phyloP scores from a whole-genome alignment of 2,797 vertebrate genomes.

The Leptatherina wallacei region DNA sequence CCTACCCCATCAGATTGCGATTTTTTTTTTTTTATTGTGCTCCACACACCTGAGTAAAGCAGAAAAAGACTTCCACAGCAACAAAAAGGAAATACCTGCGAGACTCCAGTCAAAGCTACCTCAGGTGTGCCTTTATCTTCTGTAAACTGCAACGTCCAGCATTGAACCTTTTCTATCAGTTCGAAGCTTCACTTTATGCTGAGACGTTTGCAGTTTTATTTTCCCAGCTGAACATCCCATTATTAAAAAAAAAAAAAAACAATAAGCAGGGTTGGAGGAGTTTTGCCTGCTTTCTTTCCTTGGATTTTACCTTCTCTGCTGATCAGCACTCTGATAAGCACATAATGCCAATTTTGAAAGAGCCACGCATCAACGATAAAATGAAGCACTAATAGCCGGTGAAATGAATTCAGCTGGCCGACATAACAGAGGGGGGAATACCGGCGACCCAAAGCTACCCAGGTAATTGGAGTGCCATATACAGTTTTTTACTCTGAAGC shows the following conservation, averaged over 20 bases:
- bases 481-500: constrained; percentile 65
- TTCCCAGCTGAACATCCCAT: constrained; percentile 5
- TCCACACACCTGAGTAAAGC: constrained; percentile 16
- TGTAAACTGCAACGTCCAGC: constrained; percentile 1
- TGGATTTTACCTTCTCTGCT: constrained; percentile 22
- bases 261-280: neutral
- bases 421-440: constrained; percentile 73
- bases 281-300: constrained; percentile 4
- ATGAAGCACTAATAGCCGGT: constrained; percentile 69
- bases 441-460: constrained; percentile 70
- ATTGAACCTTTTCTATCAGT: constrained; percentile 28
- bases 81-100: constrained; percentile 5
- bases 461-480: constrained; percentile 76
- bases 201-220: constrained; percentile 14
- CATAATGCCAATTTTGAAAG: constrained; percentile 54
- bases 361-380: constrained; percentile 65
- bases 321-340: constrained; percentile 51
- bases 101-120: constrained; percentile 13
- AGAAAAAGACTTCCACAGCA: constrained; percentile 2
- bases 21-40: neutral
- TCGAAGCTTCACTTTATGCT: constrained; percentile 24
- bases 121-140: constrained; percentile 12
- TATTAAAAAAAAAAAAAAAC: constrained; percentile 9
- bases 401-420: constrained; percentile 71
- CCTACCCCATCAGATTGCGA: too few species aligned